Percentiles rank a stretch among this genome's conserved stretches.
Evolutionary conservation across 2,113 vertebrate species (phyloP).

Genomic region (Lagopus muta): DNA sequence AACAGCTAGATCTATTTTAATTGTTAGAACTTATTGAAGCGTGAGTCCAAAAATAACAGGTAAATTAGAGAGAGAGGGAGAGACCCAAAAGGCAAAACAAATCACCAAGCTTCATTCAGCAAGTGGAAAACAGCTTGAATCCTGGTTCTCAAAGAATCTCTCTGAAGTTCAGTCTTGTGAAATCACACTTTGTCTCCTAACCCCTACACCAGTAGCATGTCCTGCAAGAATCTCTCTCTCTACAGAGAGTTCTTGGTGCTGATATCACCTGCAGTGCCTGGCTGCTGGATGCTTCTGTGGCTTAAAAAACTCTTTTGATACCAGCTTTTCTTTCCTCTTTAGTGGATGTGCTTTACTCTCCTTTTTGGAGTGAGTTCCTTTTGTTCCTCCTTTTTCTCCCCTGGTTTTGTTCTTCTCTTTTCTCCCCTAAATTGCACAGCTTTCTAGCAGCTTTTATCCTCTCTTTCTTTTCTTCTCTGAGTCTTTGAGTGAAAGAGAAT

Average conservation of each 20-base stretch:
- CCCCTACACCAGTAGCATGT: background rate
- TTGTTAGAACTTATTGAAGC: constrained; percentile 20
- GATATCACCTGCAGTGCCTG: constrained; percentile 9
- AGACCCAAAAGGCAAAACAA: background rate
- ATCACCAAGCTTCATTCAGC: background rate
- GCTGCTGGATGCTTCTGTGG: background rate
- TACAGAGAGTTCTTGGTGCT: background rate
- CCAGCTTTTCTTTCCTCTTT: background rate
- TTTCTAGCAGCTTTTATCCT: constrained; percentile 41
- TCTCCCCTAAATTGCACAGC: constrained; percentile 30
- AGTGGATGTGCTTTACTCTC: constrained; percentile 8
- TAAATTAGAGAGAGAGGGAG: background rate
- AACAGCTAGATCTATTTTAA: constrained; percentile 7
- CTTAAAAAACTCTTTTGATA: constrained; percentile 41
- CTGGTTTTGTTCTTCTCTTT: constrained; percentile 29
- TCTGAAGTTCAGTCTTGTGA: constrained; percentile 22
- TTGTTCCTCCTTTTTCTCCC: constrained; percentile 1
- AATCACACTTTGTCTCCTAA: constrained; percentile 4
- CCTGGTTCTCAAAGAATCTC: background rate
- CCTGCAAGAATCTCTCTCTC: background rate
- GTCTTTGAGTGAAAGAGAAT: constrained; percentile 28
- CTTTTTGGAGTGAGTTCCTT: background rate
- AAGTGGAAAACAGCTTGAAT: constrained; percentile 25
- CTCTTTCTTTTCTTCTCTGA: background rate
- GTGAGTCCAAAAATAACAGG: constrained; percentile 18